A percentile compares a stretch with the other conserved stretches of the same genome.
phyloP scores from a whole-genome alignment of 2,888 invertebrate genomes.

The Ornithoptera alexandrae region DNA sequence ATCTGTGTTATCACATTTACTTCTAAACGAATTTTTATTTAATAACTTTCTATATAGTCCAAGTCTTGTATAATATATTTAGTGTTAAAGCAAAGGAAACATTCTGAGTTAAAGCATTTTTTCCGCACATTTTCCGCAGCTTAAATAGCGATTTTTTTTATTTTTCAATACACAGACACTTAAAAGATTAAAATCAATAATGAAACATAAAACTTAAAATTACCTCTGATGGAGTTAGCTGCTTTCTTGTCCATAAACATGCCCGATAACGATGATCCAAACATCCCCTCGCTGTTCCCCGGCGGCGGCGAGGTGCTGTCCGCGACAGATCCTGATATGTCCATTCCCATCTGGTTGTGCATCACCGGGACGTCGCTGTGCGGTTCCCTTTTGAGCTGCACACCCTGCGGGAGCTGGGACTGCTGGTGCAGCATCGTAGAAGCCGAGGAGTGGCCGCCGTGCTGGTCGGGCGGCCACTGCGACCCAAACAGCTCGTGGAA shows the following conservation, averaged over 20 bases:
- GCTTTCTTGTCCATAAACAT: conserved; percentile 81
- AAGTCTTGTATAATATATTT: not conserved
- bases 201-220: conserved; percentile 17
- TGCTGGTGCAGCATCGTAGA: conserved; percentile 70
- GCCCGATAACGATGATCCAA: conserved; percentile 66
- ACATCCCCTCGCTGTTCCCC: conserved; percentile 68
- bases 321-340: conserved; percentile 68
- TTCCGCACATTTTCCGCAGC: not conserved
- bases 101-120: no score
- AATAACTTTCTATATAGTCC: not conserved
- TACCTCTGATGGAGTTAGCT: conserved; percentile 85
- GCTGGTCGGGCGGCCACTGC: conserved; percentile 77
- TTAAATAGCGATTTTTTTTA: not conserved
- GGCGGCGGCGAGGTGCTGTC: conserved; percentile 83
- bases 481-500: conserved; percentile 76
- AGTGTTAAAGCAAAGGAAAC: no score
- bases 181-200: not conserved
- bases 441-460: conserved; percentile 71
- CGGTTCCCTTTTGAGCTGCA: conserved; percentile 68
- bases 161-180: not conserved
- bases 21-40: not conserved
- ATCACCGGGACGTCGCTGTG: conserved; percentile 59
- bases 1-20: not conserved
- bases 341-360: conserved; percentile 68
- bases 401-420: conserved; percentile 53